Evolutionary conservation across 2,113 vertebrate genomes (phyloP), one percentile per base, ranked within the genome.

Genomic region (Uria lomvia): DNA sequence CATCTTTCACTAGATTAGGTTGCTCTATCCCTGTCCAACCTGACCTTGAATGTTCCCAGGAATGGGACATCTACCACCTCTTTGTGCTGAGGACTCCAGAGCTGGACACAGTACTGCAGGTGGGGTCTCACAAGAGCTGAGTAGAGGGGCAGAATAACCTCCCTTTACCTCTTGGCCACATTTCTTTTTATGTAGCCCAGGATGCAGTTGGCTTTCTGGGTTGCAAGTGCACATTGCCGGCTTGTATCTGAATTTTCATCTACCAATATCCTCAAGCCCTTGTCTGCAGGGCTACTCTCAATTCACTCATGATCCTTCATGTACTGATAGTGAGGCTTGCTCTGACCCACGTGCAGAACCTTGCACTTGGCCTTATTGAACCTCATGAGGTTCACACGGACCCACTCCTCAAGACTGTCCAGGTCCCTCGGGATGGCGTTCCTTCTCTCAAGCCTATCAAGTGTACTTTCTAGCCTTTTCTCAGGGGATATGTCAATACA

Each of bases 161-260:
- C 56, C 6, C 20, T 66, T 2, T 2, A 6, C 14, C 52, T 86
- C 7, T 30, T 66, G 30, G 22, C 7, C 42, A 20, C 2, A 1
- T 21, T 73, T 32, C 11, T 55, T 70, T 63, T 63, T 5, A 18
- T 80, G 45, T 12, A 88, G 16, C 43, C 19, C 2, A 66, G 29
- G 65, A 23, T 47, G 36, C 0, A 2, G 2, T 2, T 63, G 21
- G 22, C 16, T 67, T 53, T 92, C 72, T 50, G 72, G n/a, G 6
- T 24, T 65, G 23, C 9, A 8, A 85, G 8, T 0, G 0, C 40
- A 20, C 6, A 8, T 30, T 66, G 17, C 30, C 2, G 2, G 20
- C 34, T 42, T 17, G 12, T 15, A 49, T 11, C 11, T 67, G 43
- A 52, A 34, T 84, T 76, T 47, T 88, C 8, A 17, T 49, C 38